phyloP scores from a whole-genome alignment of 2,797 vertebrate species.

The Tiaroga cobitis region DNA sequence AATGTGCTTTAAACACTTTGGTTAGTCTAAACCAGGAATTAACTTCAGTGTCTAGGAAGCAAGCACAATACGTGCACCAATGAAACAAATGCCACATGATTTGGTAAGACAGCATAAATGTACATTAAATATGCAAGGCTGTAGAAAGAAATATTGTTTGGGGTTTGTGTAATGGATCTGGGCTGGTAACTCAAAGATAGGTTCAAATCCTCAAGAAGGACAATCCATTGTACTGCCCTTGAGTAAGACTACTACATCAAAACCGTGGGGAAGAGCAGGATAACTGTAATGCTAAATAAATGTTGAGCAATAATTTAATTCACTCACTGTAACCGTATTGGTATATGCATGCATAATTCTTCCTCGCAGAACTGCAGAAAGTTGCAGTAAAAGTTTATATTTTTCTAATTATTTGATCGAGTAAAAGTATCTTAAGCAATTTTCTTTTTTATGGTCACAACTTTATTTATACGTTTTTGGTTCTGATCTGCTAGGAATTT shows the following conservation, averaged over 20 bases:
- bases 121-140: slow-evolving; percentile 20
- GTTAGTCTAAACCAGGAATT: slow-evolving; percentile 26
- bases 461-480: background rate
- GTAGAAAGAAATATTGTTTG: slow-evolving; percentile 11
- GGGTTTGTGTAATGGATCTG: background rate
- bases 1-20: slow-evolving; percentile 26
- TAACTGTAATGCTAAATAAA: background rate
- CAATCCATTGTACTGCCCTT: background rate
- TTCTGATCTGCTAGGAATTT: background rate
- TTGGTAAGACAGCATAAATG: background rate
- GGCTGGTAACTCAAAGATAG: background rate
- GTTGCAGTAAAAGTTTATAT: background rate
- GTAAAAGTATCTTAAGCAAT: background rate
- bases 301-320: background rate
- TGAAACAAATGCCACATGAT: slow-evolving; percentile 10
- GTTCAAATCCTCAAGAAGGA: background rate
- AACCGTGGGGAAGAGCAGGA: background rate
- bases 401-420: background rate
- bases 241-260: background rate
- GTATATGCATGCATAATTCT: background rate
- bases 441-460: background rate
- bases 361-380: background rate
- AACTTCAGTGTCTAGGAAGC: slow-evolving; percentile 9
- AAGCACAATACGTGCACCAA: background rate
- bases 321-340: background rate